Evolutionary conservation across 2,113 vertebrate genomes (phyloP), one percentile per base, ranked within the genome.

Genomic region (Chinchilla lanigera): DNA sequence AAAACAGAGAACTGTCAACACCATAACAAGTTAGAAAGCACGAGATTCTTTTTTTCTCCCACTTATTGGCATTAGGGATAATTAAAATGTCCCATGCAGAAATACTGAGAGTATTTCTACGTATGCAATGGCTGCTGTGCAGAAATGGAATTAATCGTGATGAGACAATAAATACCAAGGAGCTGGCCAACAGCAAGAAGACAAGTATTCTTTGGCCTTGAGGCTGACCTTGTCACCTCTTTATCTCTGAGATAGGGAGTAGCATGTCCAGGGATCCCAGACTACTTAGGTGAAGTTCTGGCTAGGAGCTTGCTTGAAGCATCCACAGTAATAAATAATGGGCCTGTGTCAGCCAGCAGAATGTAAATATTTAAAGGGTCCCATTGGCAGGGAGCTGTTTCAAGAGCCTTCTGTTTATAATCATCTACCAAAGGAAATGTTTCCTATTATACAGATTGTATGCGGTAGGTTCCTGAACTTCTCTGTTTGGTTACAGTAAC

Each of bases 321-420:
- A 67, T 71, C 41, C 52, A 17, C 0, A 0, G 60, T 96, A 84
- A 94, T 63, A 94, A 97, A 92, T 83, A 63, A 58, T 65, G 84
- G 54, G 63, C 90, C 78, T 84, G 67, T 54, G 44, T 94, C 93
- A 98, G 96, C 82, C 95, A 14, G 1, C 58, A 96, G 65, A 97
- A 96, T 96, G 94, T 98, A 98, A 98, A 98, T 98, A 96, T 98
- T 98, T 95, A 96, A 97, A 97, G 90, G 65, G 35, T 97, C 94
- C 44, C 75, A 78, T 92, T 94, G 97, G 92, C 96, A 97, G 69
- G 69, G 90, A 98, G 78, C 92, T 97, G 65, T 98, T 98, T 98
- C 91, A 97, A 98, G 96, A 96, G 65, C 50, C 92, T 98, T 96
- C 97, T 98, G 98, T 98, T 97, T 98, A 92, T 96, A 97, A 97